Evolutionary conservation across 2,888 invertebrate genomes (phyloP), one percentile per base, ranked within the genome.

Genomic region (Didymodactylos carnosus): DNA sequence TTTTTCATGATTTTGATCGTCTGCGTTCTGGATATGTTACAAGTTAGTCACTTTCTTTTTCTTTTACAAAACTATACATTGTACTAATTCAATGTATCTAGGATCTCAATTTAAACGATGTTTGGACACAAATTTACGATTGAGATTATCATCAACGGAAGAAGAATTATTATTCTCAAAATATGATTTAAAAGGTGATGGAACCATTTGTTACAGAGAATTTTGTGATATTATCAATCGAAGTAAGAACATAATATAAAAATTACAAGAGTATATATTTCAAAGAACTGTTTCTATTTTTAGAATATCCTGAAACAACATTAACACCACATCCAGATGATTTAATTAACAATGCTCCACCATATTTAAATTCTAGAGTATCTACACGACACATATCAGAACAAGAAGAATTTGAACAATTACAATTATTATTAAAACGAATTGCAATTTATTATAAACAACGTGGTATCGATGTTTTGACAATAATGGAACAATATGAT

Each of bases 1-100:
- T 81, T 74, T 83, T 83, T 76, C 78, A 80, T 70, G 83, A 83
- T 76, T 83, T 79, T 79, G 83, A 83, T 75, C 79, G 80, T 75
- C 78, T 82, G 2, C 77, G 83, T 41, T 81, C 81, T 40, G 83
- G 83, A 70, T 81, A 77, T 79, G 80, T 83, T n/a, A 80, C 83
- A 77, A 80, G 83, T n/a, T n/a, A n/a, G n/a, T 23, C 71, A 35
- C 13, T 14, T 71, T 35, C 23, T 46, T 46, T 46, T n/a, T 43
- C 53, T 39, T 39, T n/a, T 11, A 2, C 29, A 49, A 35, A 46
- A 46, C 10, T 11, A 40, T 35, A 41, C 5, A 11, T 75, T 49
- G 71, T 69, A n/a, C 29, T 23, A 25, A 29, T 75, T 3, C 27
- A n/a, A 10, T 29, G 71, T 72, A 76, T 78, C n/a, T 77, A 83